Conservation (phyloP, 2,797 vertebrate genomes). For the Dicrostonyx torquatus region DNA sequence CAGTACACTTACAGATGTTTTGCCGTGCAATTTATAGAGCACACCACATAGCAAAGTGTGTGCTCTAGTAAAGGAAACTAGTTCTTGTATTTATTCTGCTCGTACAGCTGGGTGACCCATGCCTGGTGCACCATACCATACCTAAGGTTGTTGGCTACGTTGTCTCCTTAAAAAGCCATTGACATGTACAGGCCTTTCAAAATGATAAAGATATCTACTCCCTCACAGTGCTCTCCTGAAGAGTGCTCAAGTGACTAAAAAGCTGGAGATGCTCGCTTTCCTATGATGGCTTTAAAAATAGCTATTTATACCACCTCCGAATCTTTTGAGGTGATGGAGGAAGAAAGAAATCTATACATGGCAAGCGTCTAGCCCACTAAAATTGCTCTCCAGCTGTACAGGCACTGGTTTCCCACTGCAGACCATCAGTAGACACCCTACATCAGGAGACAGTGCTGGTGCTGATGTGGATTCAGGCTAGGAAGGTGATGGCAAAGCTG, state of each 20-base stretch:
- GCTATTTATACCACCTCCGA: neutral
- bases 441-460: neutral
- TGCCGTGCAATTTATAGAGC: neutral
- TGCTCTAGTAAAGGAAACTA: neutral
- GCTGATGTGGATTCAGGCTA: constrained; percentile 40
- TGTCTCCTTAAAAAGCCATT: neutral
- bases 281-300: neutral
- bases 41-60: neutral
- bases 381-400: constrained; percentile 7
- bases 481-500: neutral
- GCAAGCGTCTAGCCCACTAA: constrained; percentile 64
- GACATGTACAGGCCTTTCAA: neutral
- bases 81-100: neutral
- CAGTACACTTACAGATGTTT: neutral
- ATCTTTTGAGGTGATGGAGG: neutral
- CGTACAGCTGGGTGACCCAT: neutral
- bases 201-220: neutral
- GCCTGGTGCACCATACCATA: too few relatives aligned
- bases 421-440: constrained; percentile 40
- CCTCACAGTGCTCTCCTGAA: neutral
- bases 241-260: neutral
- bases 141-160: neutral
- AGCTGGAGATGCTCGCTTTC: neutral
- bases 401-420: constrained; percentile 63
- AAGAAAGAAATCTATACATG: neutral